Evolutionary conservation across 2,888 invertebrate genomes (phyloP).

Genomic region (Chymomyza caudatula): DNA sequence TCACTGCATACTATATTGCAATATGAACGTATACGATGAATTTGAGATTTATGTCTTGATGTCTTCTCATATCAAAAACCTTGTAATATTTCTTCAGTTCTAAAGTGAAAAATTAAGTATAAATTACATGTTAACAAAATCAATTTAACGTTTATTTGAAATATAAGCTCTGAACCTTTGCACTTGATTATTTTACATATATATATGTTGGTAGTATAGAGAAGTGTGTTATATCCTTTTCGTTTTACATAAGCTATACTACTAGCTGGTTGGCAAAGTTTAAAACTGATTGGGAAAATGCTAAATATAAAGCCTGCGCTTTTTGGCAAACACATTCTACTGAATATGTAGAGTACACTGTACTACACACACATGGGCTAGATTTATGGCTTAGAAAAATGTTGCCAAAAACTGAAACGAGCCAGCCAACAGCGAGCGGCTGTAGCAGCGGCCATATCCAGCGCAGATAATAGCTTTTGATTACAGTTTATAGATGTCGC

Average conservation of each 20-base stretch:
- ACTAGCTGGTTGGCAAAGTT: not conserved
- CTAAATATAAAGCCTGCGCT: conserved; percentile 42
- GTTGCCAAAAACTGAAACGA: conserved; percentile 59
- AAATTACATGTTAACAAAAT: too few relatives aligned
- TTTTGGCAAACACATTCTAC: conserved; percentile 65
- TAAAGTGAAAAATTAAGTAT: too few relatives aligned
- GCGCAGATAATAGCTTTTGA: conserved; percentile 70
- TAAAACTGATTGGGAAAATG: conserved; percentile 2
- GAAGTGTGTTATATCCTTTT: not conserved
- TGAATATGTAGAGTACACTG: conserved; percentile 44
- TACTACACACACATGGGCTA: not conserved
- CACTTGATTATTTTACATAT: not conserved
- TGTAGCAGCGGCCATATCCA: conserved; percentile 14
- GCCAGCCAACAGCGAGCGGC: not conserved
- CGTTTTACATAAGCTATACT: too few relatives aligned
- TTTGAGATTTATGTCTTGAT: conserved; percentile 63
- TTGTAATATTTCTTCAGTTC: not conserved
- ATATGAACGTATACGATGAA: not conserved
- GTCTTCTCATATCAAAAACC: not conserved
- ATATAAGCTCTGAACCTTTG: too few relatives aligned
- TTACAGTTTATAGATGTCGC: conserved; percentile 71
- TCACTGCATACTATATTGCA: conserved; percentile 11
- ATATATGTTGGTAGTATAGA: too few relatives aligned
- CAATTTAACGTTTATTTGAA: too few relatives aligned
- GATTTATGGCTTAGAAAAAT: conserved; percentile 61